Evolutionary conservation across 2,888 invertebrate genomes (phyloP).

Genomic region (Alloplasta piceator): DNA sequence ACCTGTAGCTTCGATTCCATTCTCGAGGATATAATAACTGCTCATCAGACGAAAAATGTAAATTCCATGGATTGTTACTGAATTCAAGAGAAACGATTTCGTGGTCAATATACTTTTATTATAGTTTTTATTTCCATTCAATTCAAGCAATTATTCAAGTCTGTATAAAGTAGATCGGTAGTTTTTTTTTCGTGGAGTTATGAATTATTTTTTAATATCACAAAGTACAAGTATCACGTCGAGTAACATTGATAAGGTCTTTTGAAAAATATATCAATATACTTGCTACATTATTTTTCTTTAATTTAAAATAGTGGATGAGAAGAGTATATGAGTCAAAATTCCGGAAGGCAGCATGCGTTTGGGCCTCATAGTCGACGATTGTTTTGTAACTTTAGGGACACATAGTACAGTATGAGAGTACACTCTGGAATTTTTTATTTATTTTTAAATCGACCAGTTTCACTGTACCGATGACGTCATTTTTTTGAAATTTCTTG

Average conservation of each 20-base stretch:
- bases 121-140: background rate
- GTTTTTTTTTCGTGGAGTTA: conserved; percentile 6
- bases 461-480: too few species aligned
- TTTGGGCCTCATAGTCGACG: too few species aligned
- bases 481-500: too few species aligned
- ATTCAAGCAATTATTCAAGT: background rate
- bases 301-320: background rate
- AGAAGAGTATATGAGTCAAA: too few species aligned
- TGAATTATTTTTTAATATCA: conserved; percentile 56
- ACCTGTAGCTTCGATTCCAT: conserved; percentile 89
- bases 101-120: too few species aligned
- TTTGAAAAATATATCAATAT: conserved; percentile 14
- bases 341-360: too few species aligned
- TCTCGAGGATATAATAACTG: conserved; percentile 89
- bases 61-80: conserved; percentile 90
- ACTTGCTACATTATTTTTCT: conserved; percentile 1
- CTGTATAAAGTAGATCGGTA: conserved; percentile 22
- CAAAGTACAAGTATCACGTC: conserved; percentile 39
- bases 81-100: conserved; percentile 47
- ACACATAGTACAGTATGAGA: too few species aligned
- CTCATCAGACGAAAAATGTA: conserved; percentile 85
- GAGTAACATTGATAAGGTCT: conserved; percentile 20
- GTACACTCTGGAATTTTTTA: too few species aligned
- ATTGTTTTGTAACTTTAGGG: too few species aligned
- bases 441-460: too few species aligned